Evolutionary conservation across 2,113 vertebrate species (phyloP).

Genomic region (Abramis brama): DNA sequence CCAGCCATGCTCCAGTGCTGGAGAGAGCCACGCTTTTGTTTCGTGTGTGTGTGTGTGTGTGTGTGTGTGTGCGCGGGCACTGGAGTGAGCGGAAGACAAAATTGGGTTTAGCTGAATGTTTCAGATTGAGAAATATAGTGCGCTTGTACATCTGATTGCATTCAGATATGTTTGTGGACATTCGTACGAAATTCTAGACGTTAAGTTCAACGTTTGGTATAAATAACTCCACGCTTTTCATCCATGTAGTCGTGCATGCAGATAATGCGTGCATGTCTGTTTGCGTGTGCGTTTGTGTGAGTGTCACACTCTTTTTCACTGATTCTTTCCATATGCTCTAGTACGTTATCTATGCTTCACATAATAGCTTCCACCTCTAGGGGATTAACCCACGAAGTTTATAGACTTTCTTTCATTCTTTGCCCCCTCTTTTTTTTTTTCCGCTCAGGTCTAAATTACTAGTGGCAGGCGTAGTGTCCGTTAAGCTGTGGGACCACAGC

Average conservation of each 20-base stretch:
- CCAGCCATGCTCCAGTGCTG: slow-evolving; percentile 72
- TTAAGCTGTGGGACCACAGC: slow-evolving; percentile 74
- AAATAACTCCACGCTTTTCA: neutral
- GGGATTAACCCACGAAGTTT: slow-evolving; percentile 72
- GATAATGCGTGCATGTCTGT: slow-evolving; percentile 30
- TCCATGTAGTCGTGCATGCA: neutral
- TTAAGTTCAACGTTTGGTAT: neutral
- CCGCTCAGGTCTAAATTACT: slow-evolving; percentile 59
- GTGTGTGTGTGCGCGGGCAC: slow-evolving; percentile 7
- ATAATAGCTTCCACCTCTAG: slow-evolving; percentile 70
- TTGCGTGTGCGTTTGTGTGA: slow-evolving; percentile 59
- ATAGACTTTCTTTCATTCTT: slow-evolving; percentile 60
- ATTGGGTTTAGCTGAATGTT: slow-evolving; percentile 23
- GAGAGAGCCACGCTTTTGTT: slow-evolving; percentile 57
- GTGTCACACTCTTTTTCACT: slow-evolving; percentile 47
- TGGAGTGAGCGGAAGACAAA: slow-evolving; percentile 5
- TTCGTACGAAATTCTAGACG: neutral
- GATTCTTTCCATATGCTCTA: slow-evolving; percentile 72
- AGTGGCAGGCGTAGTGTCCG: slow-evolving; percentile 77
- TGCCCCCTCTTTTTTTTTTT: slow-evolving; percentile 19
- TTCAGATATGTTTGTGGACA: slow-evolving; percentile 19
- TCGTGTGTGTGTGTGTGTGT: slow-evolving; percentile 36
- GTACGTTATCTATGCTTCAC: slow-evolving; percentile 69
- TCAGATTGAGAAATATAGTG: slow-evolving; percentile 3
- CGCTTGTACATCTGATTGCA: slow-evolving; percentile 10